Conservation (phyloP, 2,888 invertebrate genomes). For the Cryptocheilus praepositus region DNA sequence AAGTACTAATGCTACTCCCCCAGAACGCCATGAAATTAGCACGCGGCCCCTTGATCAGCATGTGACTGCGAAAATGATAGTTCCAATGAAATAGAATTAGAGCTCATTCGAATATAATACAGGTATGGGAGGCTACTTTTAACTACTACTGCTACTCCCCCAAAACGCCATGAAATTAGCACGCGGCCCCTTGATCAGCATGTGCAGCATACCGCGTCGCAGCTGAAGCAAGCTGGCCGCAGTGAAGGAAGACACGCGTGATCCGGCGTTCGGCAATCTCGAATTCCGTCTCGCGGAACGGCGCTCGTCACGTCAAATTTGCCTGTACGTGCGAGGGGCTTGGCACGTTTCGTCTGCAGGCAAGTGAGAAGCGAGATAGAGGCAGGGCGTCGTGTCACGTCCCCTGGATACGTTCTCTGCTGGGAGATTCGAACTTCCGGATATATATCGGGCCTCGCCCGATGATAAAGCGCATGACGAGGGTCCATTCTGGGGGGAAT, state of each 20-base stretch:
- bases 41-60: too few relatives aligned
- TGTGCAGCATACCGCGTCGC: too few relatives aligned
- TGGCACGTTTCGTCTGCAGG: neutral
- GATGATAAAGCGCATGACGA: conserved; percentile 55
- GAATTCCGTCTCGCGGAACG: conserved; percentile 35
- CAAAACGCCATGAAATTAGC: too few relatives aligned
- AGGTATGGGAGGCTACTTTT: too few relatives aligned
- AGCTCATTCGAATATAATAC: too few relatives aligned
- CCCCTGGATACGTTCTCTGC: conserved; percentile 30
- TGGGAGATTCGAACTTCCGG: conserved; percentile 34
- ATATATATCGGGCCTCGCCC: conserved; percentile 27
- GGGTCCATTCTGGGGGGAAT: conserved; percentile 48
- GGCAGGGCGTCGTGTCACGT: conserved; percentile 31
- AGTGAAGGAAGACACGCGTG: neutral
- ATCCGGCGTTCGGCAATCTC: conserved; percentile 23
- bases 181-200: too few relatives aligned
- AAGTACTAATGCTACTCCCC: too few relatives aligned
- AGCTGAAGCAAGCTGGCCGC: neutral
- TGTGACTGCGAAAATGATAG: too few relatives aligned
- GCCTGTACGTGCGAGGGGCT: conserved; percentile 19
- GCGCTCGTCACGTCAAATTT: conserved; percentile 38
- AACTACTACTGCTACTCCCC: too few relatives aligned
- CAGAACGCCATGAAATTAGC: too few relatives aligned
- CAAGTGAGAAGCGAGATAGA: neutral
- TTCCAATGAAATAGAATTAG: too few relatives aligned